Evolutionary conservation across 2,113 vertebrate species (phyloP).

Genomic region (Plestiodon gilberti): DNA sequence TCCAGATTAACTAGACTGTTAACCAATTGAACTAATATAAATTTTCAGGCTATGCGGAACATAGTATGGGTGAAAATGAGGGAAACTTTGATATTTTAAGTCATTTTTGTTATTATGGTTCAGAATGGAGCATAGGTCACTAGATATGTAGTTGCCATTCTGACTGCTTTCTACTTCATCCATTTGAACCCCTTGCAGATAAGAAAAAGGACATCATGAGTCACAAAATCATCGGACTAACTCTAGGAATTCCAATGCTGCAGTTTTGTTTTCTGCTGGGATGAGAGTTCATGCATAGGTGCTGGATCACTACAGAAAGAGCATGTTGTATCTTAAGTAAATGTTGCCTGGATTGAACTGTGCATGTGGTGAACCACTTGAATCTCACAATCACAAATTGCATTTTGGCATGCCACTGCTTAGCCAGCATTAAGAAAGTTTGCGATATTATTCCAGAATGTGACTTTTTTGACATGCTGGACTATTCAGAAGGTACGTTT

Average conservation of each 20-base stretch:
- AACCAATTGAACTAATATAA: slow-evolving; percentile 43
- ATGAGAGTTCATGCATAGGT: neutral
- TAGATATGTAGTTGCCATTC: neutral
- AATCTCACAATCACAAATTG: neutral
- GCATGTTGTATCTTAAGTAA: neutral
- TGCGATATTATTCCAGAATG: neutral
- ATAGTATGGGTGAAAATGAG: slow-evolving; percentile 36
- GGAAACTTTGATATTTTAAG: slow-evolving; percentile 45
- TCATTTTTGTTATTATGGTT: slow-evolving; percentile 13
- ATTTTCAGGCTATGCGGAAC: neutral
- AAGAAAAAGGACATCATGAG: slow-evolving; percentile 29
- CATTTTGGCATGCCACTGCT: neutral
- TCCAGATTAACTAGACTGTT: slow-evolving; percentile 67
- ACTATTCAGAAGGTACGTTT: neutral
- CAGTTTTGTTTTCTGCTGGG: slow-evolving; percentile 18
- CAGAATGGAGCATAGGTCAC: neutral
- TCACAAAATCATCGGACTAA: neutral
- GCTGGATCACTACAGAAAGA: slow-evolving; percentile 18
- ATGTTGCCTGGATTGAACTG: neutral
- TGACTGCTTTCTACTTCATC: slow-evolving; percentile 49
- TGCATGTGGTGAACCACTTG: neutral
- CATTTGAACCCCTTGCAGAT: slow-evolving; percentile 51
- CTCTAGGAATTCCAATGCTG: neutral
- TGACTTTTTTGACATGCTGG: neutral
- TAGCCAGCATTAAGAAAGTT: neutral